These are phyloP conservation scores for Troglohyphantes excavatus DNA, from an alignment of 2,888 invertebrate species.

Conservation along the genomic window DNA sequence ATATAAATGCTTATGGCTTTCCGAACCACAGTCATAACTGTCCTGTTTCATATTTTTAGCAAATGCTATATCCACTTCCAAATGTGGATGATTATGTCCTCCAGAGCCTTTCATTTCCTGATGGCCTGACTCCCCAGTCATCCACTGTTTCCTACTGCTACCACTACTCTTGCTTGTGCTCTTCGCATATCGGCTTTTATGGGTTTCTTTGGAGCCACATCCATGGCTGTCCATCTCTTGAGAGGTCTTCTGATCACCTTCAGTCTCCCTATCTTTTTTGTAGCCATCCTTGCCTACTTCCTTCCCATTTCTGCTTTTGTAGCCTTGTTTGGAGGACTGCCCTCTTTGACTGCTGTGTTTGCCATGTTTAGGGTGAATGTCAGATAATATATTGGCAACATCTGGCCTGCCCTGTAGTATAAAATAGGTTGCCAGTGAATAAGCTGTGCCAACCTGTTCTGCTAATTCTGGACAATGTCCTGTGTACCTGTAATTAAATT, in stretches of 20 bases:
- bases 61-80: not conserved
- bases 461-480: slow-evolving; percentile 55
- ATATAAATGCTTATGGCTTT: not conserved
- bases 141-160: not conserved
- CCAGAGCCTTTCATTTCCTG: not conserved
- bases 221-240: no score
- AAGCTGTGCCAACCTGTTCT: slow-evolving; percentile 43
- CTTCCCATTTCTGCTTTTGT: not conserved
- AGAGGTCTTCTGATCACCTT: no score
- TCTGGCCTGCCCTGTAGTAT: slow-evolving; percentile 20
- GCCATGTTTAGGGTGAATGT: not conserved
- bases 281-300: no score
- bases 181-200: no score
- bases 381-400: slow-evolving; percentile 13
- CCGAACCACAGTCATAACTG: not conserved
- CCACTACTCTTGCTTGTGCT: not conserved
- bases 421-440: slow-evolving; percentile 49
- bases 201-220: no score
- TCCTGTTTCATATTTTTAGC: not conserved
- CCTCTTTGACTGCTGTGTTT: not conserved
- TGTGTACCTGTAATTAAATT: slow-evolving; percentile 43
- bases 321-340: not conserved
- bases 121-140: not conserved
- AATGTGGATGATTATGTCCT: not conserved
- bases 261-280: no score